A percentile compares a stretch with the other conserved stretches of the same genome.
Evolutionary conservation across 2,113 vertebrate species (phyloP).

Genomic region (Egretta garzetta): DNA sequence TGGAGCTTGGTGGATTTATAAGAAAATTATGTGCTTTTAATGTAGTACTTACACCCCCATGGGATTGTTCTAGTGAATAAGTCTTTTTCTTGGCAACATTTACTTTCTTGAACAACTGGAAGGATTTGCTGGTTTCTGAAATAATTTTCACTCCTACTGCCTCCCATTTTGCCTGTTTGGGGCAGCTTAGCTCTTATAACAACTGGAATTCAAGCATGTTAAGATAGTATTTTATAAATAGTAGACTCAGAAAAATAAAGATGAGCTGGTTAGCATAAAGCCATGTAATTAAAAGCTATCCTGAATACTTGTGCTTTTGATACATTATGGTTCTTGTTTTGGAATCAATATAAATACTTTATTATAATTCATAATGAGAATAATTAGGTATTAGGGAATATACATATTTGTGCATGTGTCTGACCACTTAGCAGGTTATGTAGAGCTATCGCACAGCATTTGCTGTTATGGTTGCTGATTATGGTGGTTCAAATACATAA

Average conservation of each 20-base stretch:
- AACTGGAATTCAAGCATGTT: not conserved
- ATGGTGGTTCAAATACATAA: not conserved
- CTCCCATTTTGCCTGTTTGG: not conserved
- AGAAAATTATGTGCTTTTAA: constrained; percentile 27
- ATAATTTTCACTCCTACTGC: not conserved
- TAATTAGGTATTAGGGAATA: not conserved
- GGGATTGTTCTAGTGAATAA: not conserved
- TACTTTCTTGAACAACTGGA: not conserved
- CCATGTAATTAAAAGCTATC: not conserved
- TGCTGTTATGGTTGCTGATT: not conserved
- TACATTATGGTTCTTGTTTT: not conserved
- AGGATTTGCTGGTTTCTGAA: not conserved
- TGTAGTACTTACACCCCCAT: not conserved
- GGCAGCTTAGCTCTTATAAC: not conserved
- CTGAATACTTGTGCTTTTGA: not conserved
- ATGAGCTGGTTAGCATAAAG: not conserved
- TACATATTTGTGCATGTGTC: not conserved
- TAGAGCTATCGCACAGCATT: not conserved
- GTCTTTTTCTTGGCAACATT: constrained; percentile 7
- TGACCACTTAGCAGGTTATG: not conserved
- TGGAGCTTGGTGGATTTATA: constrained; percentile 14
- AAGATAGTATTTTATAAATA: not conserved
- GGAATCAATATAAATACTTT: not conserved
- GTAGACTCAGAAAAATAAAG: not conserved
- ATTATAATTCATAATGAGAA: not conserved